Evolutionary conservation across 2,113 vertebrate genomes (phyloP), one percentile per base, ranked within the genome.

Genomic region (Mohoua ochrocephala): DNA sequence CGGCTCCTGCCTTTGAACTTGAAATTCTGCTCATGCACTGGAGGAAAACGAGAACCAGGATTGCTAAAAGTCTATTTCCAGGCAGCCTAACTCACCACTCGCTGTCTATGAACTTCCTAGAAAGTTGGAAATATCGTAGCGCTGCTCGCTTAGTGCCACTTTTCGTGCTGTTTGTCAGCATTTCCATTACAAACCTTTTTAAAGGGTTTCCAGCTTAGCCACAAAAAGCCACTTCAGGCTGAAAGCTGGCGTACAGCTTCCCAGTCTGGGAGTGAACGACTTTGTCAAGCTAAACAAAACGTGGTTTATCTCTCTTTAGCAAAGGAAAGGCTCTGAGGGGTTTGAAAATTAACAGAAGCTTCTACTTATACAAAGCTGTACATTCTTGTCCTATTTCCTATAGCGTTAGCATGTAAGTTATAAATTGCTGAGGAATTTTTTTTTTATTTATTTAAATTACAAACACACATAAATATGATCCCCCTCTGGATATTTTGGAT

Each of bases 151-250:
- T 75, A 79, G 78, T 89, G 85, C 86, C 84, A 84, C 93, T 96
- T 49, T 94, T 84, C 22, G 10, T 81, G 91, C 65, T 30, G 26
- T 95, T 94, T 97, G 97, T 97, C 97, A 97, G 91, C 89, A 71
- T 97, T 97, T 97, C 95, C 96, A 98, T 97, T 96, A 96, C 91
- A 91, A 96, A 93, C 69, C 64, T 88, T 94, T 96, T 94, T 80
- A 89, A 96, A 95, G 89, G 81, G 77, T 97, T 97, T 96, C 92
- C 91, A 97, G 89, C 42, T 64, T 88, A 78, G 94, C 93, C 97
- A 95, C 97, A 97, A 96, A 97, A 95, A 95, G 67, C 84, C 93
- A 79, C 89, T 97, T 97, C 93, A 95, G 93, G 94, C 94, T 79
- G 10, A 95, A 96, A 96, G 93, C 92, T 97, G 96, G 96, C 50